Evolutionary conservation across 2,113 vertebrate genomes (phyloP).

Genomic region (Sus scrofa): DNA sequence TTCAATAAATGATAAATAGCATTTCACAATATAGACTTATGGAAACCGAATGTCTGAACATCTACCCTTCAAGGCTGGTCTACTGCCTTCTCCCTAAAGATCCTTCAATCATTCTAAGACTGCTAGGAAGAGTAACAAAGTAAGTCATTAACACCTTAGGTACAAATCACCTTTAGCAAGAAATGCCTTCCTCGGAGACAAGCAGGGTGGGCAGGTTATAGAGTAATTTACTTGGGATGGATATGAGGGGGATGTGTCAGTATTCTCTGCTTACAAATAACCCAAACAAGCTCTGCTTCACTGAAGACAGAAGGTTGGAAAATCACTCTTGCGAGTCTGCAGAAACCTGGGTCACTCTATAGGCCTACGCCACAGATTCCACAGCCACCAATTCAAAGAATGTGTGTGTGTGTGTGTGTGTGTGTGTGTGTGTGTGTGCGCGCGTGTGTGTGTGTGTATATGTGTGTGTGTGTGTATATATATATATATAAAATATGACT

Average conservation of each 20-base stretch:
- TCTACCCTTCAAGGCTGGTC: neutral
- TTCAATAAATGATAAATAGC: neutral
- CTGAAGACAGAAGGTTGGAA: neutral
- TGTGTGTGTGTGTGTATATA: no score
- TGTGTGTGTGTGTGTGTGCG: no score
- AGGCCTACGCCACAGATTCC: neutral
- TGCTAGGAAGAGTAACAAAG: neutral
- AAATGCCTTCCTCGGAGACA: slow-evolving; percentile 8
- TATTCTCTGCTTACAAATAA: neutral
- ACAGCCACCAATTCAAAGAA: neutral
- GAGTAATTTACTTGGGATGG: neutral
- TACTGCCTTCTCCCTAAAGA: neutral
- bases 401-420: no score
- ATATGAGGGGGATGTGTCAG: neutral
- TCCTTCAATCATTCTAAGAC: neutral
- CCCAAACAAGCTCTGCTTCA: neutral
- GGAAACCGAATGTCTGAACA: slow-evolving; percentile 21
- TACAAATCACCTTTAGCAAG: slow-evolving; percentile 13
- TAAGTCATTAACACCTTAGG: neutral
- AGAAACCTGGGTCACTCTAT: slow-evolving; percentile 36
- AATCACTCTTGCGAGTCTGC: neutral
- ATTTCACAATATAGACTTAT: neutral
- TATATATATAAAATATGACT: no score
- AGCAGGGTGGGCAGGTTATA: neutral
- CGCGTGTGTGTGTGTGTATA: no score